Base-by-base conservation (phyloP, 2,113 vertebrate species). In the Gallinago paraguaiae region DNA sequence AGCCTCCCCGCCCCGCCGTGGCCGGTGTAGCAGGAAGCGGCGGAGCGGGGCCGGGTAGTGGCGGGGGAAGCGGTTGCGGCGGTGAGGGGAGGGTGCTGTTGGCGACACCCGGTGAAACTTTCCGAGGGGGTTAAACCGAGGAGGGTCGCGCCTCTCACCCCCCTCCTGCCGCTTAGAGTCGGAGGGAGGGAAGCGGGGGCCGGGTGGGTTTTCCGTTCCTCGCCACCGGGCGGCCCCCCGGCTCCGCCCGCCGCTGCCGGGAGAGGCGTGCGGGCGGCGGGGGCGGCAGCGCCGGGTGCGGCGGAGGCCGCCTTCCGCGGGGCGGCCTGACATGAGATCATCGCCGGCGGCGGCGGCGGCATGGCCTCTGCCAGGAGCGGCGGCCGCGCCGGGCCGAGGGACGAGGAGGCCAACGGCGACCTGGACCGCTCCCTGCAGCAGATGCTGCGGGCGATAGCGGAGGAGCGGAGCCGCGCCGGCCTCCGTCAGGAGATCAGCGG, bases 391-490 rank as follows among this genome's bases (percentile, higher is more conserved):
- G 89, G 57, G 71, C 69, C 82, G 78, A 84, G 64, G 90, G 90
- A 71, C n/a, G 92, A 88, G 43, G 92, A 92, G 82, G 63, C 92
- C 68, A 59, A 83, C 79, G 92, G 92, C 74, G 95, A 94, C 17
- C 74, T 57, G 74, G 95, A 92, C 90, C 95, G 95, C 54, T 95
- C 95, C 59, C 64, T 94, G 90, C 95, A 89, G 95, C 95, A 94
- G 82, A 95, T 95, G 95, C 92, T 95, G 82, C 90, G 95, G 90
- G 95, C 95, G 74, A 92, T 92, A 94, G 95, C 95, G 90, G 95
- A 94, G 92, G 95, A 93, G 80, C 60, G 95, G 80, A 94, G 90
- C 90, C 95, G 95, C 75, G 87, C 95, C 65, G 95, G 95, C 45
- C 90, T 96, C 60, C 95, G 95, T 24, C 95, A 96, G 65, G 92